Percentiles rank a stretch among this genome's conserved stretches.
phyloP scores from a whole-genome alignment of 2,113 vertebrate species.

The Pipra filicauda region DNA sequence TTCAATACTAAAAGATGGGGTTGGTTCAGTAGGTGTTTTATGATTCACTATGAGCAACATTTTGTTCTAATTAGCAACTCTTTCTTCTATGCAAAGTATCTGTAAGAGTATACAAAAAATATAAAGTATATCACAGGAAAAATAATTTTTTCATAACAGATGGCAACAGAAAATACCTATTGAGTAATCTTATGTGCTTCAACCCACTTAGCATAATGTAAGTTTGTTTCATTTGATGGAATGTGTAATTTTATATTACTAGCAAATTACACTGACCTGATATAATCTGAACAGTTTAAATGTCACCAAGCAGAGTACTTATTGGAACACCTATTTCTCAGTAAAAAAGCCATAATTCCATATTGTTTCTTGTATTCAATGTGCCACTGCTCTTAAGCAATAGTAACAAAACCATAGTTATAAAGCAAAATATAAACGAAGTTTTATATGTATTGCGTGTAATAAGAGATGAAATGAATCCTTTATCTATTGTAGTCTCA shows the following conservation, averaged over 20 bases:
- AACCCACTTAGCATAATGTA: constrained; percentile 25
- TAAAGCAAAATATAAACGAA: not conserved
- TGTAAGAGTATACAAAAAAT: not conserved
- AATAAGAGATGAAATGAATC: not conserved
- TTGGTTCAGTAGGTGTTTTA: constrained; percentile 37
- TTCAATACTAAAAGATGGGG: constrained; percentile 44
- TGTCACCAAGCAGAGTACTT: not conserved
- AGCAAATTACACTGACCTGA: not conserved
- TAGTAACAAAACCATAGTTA: not conserved
- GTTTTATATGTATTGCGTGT: not conserved
- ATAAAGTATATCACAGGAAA: constrained; percentile 1
- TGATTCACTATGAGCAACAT: constrained; percentile 20
- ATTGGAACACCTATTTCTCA: not conserved
- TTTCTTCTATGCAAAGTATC: not conserved
- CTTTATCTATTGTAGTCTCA: not conserved
- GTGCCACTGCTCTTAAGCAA: not conserved
- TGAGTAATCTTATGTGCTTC: not conserved
- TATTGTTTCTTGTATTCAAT: not conserved
- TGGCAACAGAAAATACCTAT: constrained; percentile 35
- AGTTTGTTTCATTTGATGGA: constrained; percentile 28
- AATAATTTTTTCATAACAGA: constrained; percentile 31
- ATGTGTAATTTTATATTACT: constrained; percentile 6
- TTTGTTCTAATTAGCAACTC: constrained; percentile 27
- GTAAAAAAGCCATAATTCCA: not conserved
- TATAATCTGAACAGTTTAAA: not conserved